A percentile compares a stretch with the other conserved stretches of the same genome.
Conservation (phyloP, 2,113 vertebrate genomes). For the Anguilla japonica region DNA sequence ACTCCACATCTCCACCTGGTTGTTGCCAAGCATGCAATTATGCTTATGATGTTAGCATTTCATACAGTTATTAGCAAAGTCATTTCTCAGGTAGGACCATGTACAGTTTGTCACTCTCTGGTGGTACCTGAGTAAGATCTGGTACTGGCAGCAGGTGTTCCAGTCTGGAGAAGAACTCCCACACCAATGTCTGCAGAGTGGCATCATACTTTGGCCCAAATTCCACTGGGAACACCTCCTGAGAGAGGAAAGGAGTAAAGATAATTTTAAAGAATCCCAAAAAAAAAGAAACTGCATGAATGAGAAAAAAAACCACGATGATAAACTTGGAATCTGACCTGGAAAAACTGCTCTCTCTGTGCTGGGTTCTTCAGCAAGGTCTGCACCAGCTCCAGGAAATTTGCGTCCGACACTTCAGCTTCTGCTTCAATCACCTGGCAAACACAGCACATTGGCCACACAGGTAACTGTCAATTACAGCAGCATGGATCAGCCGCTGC, state of each 20-base stretch:
- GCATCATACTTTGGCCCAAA: slow-evolving; percentile 75
- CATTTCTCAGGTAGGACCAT: not conserved
- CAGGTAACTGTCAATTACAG: not conserved
- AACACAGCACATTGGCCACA: not conserved
- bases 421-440: slow-evolving; percentile 51
- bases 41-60: no score
- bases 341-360: slow-evolving; percentile 62
- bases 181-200: slow-evolving; percentile 74
- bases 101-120: not conserved
- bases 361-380: slow-evolving; percentile 59
- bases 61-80: not conserved
- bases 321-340: slow-evolving; percentile 38
- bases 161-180: slow-evolving; percentile 75
- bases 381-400: slow-evolving; percentile 60
- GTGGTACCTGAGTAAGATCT: slow-evolving; percentile 63
- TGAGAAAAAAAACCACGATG: not conserved
- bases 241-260: not conserved
- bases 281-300: no score
- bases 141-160: slow-evolving; percentile 66
- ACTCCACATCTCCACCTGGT: no score
- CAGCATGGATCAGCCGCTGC: not conserved
- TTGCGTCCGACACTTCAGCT: slow-evolving; percentile 52
- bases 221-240: slow-evolving; percentile 73
- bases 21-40: no score
- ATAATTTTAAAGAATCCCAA: no score